A percentile compares a stretch with the other conserved stretches of the same genome.
Evolutionary conservation across 1,140 invertebrate species (phyloP).

Genomic region (Halesus radiatus): DNA sequence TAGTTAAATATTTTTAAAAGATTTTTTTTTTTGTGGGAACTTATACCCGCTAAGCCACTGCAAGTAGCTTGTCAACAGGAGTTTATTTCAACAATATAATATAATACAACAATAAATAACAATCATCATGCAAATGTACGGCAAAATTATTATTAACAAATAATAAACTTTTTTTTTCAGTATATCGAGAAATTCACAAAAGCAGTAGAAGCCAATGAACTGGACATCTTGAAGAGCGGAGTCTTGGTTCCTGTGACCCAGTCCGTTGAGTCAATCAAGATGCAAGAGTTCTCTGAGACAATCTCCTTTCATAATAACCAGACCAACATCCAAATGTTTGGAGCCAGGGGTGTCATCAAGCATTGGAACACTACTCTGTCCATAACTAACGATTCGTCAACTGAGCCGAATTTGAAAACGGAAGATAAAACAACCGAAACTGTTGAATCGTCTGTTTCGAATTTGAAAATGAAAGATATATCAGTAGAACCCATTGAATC

Average conservation of each 20-base stretch:
- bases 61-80: no score
- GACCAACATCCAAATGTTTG: neutral
- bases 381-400: neutral
- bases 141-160: no score
- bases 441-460: no score
- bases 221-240: constrained; percentile 61
- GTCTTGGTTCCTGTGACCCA: constrained; percentile 60
- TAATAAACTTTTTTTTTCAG: constrained; percentile 59
- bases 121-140: no score
- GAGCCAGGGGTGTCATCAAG: neutral
- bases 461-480: no score
- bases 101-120: no score
- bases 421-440: neutral
- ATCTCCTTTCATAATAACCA: constrained; percentile 24
- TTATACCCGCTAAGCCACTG: no score
- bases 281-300: constrained; percentile 19
- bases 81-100: no score
- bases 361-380: neutral
- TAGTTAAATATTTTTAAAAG: no score
- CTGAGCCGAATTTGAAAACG: neutral
- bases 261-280: constrained; percentile 18
- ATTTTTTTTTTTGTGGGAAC: no score
- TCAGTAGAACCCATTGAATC: no score
- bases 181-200: constrained; percentile 65
- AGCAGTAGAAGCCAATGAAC: constrained; percentile 62